phyloP scores from a whole-genome alignment of 2,797 vertebrate genomes.

The Aldrovandia affinis region DNA sequence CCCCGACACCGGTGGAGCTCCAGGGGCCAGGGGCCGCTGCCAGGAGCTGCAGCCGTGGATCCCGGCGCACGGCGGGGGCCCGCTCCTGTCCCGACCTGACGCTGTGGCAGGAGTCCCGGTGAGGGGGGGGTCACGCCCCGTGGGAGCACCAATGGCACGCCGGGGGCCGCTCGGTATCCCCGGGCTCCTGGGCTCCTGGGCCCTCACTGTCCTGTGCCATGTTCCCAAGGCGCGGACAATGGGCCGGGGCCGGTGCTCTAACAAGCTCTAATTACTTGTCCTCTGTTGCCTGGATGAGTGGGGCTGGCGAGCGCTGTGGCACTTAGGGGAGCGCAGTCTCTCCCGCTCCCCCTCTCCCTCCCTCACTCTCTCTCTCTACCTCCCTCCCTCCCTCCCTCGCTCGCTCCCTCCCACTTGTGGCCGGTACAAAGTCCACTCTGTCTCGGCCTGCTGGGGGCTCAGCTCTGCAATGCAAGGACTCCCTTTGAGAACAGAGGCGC shows the following conservation, averaged over 20 bases:
- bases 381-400: not conserved
- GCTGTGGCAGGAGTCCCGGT: not conserved
- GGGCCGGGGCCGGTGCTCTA: constrained; percentile 59
- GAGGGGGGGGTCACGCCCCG: not conserved
- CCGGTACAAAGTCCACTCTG: constrained; percentile 73
- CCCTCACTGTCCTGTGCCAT: constrained; percentile 49
- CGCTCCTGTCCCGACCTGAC: not conserved
- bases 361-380: not conserved
- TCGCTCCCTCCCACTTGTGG: constrained; percentile 33
- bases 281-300: constrained; percentile 52
- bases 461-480: constrained; percentile 51
- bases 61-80: no score
- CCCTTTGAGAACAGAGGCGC: constrained; percentile 67
- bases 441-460: constrained; percentile 54
- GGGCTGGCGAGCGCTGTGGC: constrained; percentile 61
- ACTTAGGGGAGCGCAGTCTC: constrained; percentile 40
- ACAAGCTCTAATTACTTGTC: constrained; percentile 72
- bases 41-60: not conserved
- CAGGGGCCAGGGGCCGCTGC: not conserved
- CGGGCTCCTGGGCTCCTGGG: not conserved
- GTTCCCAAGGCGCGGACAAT: constrained; percentile 66
- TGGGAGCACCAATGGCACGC: not conserved
- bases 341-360: constrained; percentile 14
- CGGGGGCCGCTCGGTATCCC: not conserved
- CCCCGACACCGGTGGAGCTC: no score